Percentiles rank a stretch among this genome's conserved stretches.
Evolutionary conservation across 2,888 invertebrate genomes (phyloP).

Genomic region (Idaea straminata): DNA sequence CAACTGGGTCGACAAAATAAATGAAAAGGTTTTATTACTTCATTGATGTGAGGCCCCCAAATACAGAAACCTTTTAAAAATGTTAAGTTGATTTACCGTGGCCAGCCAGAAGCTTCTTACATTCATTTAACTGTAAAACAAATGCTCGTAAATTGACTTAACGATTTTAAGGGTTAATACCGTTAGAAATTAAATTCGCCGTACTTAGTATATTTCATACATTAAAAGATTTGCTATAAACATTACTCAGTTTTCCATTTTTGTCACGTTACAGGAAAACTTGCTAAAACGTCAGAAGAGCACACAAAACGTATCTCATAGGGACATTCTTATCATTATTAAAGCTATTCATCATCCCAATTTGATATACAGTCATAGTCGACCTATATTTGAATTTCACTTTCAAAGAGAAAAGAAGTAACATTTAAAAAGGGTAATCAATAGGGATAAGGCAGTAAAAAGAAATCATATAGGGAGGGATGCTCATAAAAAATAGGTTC

Average conservation of each 20-base stretch:
- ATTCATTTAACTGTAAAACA: conserved; percentile 73
- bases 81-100: conserved; percentile 77
- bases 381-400: neutral
- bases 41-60: conserved; percentile 69
- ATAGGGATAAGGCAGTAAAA: conserved; percentile 24
- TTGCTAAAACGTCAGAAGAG: conserved; percentile 40
- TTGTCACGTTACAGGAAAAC: conserved; percentile 50
- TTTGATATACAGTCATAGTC: neutral
- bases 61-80: conserved; percentile 76
- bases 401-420: conserved; percentile 1
- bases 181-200: no score
- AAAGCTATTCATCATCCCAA: neutral
- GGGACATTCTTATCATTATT: neutral
- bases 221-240: no score
- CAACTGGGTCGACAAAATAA: no score
- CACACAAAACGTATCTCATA: conserved; percentile 25
- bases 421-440: conserved; percentile 23
- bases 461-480: conserved; percentile 59
- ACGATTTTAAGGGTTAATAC: conserved; percentile 53
- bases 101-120: conserved; percentile 62
- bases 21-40: conserved; percentile 64
- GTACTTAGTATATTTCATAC: no score
- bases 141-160: conserved; percentile 77
- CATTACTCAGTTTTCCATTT: conserved; percentile 69
- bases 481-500: conserved; percentile 66